phyloP scores from a whole-genome alignment of 2,113 vertebrate genomes.

The Spilogale gracilis region DNA sequence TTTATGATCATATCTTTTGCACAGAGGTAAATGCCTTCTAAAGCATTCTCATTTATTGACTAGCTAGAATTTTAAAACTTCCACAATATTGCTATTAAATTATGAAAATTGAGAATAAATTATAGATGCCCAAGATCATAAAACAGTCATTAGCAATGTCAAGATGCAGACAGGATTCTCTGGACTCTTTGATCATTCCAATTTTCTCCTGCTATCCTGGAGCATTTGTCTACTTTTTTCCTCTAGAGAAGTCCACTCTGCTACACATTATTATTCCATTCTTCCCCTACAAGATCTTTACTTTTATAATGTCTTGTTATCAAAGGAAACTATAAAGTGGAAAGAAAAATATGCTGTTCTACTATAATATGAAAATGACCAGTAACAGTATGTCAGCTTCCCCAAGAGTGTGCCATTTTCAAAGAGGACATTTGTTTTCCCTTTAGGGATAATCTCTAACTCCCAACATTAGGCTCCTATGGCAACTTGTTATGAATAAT shows the following conservation, averaged over 20 bases:
- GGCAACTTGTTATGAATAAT: background rate
- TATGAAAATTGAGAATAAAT: background rate
- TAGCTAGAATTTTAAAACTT: background rate
- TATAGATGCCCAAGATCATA: background rate
- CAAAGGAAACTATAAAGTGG: background rate
- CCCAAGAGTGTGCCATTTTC: background rate
- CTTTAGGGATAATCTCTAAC: background rate
- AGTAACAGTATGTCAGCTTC: background rate
- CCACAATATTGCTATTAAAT: background rate
- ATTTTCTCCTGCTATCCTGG: background rate
- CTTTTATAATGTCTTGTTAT: background rate
- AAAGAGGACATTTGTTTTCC: background rate
- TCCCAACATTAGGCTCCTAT: background rate
- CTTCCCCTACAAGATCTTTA: background rate
- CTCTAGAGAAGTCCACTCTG: background rate
- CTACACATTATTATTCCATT: background rate
- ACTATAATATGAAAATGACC: background rate
- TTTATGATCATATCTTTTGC: background rate
- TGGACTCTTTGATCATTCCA: background rate
- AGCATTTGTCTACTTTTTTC: background rate
- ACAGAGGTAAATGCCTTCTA: background rate
- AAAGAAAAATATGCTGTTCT: background rate
- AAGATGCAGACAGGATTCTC: background rate
- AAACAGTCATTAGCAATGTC: background rate
- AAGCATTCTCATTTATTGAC: background rate